These are phyloP conservation scores for Trichopria drosophilae DNA, from an alignment of 2,888 invertebrate genomes.

Conservation along the genomic window DNA sequence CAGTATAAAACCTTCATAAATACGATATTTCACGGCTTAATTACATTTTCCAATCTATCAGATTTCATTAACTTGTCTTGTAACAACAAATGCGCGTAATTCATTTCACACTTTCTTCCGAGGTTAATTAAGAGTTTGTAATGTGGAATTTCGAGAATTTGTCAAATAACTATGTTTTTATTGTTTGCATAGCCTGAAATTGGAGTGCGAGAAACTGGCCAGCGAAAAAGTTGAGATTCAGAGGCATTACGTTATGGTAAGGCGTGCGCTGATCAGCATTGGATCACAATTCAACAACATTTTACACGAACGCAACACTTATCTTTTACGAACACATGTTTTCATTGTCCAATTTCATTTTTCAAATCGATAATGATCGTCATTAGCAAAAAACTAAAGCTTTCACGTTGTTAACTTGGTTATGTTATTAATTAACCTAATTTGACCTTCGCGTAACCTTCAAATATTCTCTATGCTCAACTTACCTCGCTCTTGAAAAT, in stretches of 20 bases:
- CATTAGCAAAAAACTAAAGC: slow-evolving; percentile 13
- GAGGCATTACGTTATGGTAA: slow-evolving; percentile 86
- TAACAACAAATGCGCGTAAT: too few species aligned
- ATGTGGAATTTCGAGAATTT: slow-evolving; percentile 36
- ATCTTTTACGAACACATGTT: slow-evolving; percentile 27
- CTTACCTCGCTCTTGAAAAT: too few species aligned
- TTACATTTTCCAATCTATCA: too few species aligned
- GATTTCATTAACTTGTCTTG: too few species aligned
- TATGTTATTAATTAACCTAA: too few species aligned
- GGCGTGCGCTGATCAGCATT: slow-evolving; percentile 42
- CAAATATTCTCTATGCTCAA: too few species aligned
- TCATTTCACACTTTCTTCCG: too few species aligned
- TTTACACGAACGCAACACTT: slow-evolving; percentile 16
- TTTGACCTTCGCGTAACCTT: too few species aligned
- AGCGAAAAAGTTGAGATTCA: slow-evolving; percentile 89
- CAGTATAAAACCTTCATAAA: too few species aligned
- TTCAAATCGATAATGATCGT: slow-evolving; percentile 5
- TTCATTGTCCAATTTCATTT: slow-evolving; percentile 25
- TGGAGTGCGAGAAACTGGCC: slow-evolving; percentile 86
- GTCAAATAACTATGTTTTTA: slow-evolving; percentile 35
- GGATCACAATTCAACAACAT: slow-evolving; percentile 22
- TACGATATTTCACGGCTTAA: too few species aligned
- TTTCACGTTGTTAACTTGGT: too few species aligned
- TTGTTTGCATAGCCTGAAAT: slow-evolving; percentile 67
- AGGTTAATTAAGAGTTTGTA: too few species aligned